Base-by-base conservation (phyloP, 2,888 invertebrate species). In the Cerceris rybyensis region DNA sequence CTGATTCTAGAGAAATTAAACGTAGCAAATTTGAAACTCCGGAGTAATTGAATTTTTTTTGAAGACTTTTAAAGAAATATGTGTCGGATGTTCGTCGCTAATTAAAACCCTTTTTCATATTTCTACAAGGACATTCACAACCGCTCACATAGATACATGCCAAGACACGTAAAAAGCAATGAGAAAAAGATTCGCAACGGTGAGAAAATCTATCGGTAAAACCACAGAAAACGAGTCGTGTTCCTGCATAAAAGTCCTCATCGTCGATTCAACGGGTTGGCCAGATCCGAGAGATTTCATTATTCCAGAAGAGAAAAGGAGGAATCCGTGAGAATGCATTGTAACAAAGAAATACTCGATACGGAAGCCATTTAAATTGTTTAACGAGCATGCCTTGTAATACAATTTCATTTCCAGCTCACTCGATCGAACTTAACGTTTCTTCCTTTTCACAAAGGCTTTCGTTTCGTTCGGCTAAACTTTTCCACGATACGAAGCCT, bases 111-210 rank as follows among this genome's bases (percentile, higher is more conserved):
- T 57, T 61, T 65, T 65, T 55, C 41, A 59, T 55, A 60, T 80
- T 82, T 72, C 58, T 85, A 85, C 85, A 81, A 85, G 77, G 82
- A 77, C 74, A 82, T 85, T 79, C 77, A 84, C 83, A 85, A 67
- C 68, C 69, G 81, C 73, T 78, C 81, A 70, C 74, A 81, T 75
- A 81, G 65, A 85, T 70, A 69, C 79, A 85, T 80, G 78, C 77
- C 71, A 81, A 71, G 64, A 85, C 83, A 84, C 78, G 72, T 81
- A 79, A 75, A 75, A 83, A 81, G 83, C 81, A 61, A 59, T 57
- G 55, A 69, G 64, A 66, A 55, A 72, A 77, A 75, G 70, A 70
- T 54, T 55, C 43, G 39, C 39, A 55, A 5, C 46, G 28, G 39
- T 60, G 65, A 75, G 70, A 58, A 75, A 82, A 77, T 71, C 76